Percentiles rank a stretch among this genome's conserved stretches.
These are phyloP conservation scores for Vesta saturnalis DNA, from an alignment of 2,888 invertebrate species.

Conservation along the genomic window DNA sequence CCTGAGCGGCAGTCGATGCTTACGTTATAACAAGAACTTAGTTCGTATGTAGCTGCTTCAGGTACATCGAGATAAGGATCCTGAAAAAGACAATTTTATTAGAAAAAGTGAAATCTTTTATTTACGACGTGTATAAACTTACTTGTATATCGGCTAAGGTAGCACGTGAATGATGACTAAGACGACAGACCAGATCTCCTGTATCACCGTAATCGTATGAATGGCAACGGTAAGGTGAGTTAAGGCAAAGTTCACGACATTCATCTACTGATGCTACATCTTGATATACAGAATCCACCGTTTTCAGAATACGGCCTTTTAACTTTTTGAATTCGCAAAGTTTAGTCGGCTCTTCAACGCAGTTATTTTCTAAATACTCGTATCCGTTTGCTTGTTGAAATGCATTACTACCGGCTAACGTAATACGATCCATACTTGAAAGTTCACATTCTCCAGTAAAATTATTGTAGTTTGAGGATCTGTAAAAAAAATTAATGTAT, in stretches of 20 bases:
- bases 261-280: slow-evolving; percentile 88
- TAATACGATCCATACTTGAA: slow-evolving; percentile 92
- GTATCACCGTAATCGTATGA: slow-evolving; percentile 95
- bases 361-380: slow-evolving; percentile 93
- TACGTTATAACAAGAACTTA: slow-evolving; percentile 94
- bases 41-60: slow-evolving; percentile 90
- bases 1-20: slow-evolving; percentile 92
- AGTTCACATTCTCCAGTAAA: slow-evolving; percentile 86
- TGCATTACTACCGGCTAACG: slow-evolving; percentile 82
- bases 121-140: slow-evolving; percentile 42
- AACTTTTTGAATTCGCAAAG: slow-evolving; percentile 93
- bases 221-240: slow-evolving; percentile 91
- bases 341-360: slow-evolving; percentile 93
- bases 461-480: slow-evolving; percentile 92
- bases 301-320: slow-evolving; percentile 87
- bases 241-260: slow-evolving; percentile 88
- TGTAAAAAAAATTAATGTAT: slow-evolving; percentile 61
- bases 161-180: slow-evolving; percentile 90
- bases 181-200: slow-evolving; percentile 91
- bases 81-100: slow-evolving; percentile 59
- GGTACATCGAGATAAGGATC: slow-evolving; percentile 91
- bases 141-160: slow-evolving; percentile 90
- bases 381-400: slow-evolving; percentile 68
- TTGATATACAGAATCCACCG: slow-evolving; percentile 93
- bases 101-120: neutral